phyloP scores from a whole-genome alignment of 2,113 vertebrate genomes.

The Bucco capensis region DNA sequence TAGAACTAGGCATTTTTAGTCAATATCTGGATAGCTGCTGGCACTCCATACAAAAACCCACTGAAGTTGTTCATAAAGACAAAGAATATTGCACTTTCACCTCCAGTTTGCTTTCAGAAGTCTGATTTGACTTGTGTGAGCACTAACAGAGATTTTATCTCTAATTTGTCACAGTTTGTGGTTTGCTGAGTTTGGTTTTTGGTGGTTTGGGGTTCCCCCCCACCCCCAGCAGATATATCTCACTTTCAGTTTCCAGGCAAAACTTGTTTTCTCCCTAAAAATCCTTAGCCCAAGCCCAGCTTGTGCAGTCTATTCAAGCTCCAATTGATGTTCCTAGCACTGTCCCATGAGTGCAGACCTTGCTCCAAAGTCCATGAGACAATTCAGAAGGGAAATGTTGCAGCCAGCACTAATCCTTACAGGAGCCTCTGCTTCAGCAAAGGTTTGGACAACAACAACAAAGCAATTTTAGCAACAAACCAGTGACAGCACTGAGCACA shows the following conservation, averaged over 20 bases:
- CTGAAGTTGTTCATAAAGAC: neutral
- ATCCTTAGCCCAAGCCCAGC: neutral
- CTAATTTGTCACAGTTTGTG: neutral
- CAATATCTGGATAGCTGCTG: neutral
- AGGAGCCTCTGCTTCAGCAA: neutral
- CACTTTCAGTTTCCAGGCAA: accelerated
- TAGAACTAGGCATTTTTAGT: neutral
- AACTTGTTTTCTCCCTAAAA: neutral
- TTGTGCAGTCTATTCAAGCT: no score
- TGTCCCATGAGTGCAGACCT: neutral
- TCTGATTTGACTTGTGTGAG: neutral
- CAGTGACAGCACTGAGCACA: neutral
- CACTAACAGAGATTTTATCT: neutral
- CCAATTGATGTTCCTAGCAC: neutral
- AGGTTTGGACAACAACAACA: neutral
- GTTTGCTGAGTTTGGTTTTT: neutral
- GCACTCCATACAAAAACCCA: neutral
- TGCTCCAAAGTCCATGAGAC: neutral
- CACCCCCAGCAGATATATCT: neutral
- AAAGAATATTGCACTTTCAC: neutral
- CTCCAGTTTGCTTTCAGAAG: neutral
- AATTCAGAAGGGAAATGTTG: accelerated
- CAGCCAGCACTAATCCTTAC: neutral
- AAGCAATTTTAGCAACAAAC: neutral
- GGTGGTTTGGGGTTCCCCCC: no score